Conservation (phyloP, 2,797 vertebrate species). For the Ptychadena robeensis region DNA sequence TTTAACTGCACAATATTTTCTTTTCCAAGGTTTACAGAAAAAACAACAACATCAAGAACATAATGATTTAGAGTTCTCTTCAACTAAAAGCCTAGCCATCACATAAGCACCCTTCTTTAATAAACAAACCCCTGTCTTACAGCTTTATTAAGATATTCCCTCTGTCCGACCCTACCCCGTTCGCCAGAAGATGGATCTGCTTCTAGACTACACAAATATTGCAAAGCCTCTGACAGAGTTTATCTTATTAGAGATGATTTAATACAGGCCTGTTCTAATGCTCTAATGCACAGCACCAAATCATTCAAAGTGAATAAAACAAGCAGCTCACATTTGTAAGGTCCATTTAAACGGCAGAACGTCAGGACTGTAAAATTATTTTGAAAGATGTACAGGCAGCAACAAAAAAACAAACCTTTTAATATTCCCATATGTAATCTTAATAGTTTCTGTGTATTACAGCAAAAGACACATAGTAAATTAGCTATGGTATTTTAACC, state of each 20-base stretch:
- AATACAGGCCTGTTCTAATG: slow-evolving; percentile 56
- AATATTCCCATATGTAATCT: slow-evolving; percentile 61
- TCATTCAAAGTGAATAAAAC: slow-evolving; percentile 57
- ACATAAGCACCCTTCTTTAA: neutral
- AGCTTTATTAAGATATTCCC: slow-evolving; percentile 20
- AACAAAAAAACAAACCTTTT: slow-evolving; percentile 49
- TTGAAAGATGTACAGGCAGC: slow-evolving; percentile 55
- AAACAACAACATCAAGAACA: neutral
- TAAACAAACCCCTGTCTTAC: neutral
- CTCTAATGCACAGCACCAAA: slow-evolving; percentile 59
- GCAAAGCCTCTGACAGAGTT: slow-evolving; percentile 45
- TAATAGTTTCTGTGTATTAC: slow-evolving; percentile 60
- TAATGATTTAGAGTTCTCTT: neutral
- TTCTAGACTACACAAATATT: slow-evolving; percentile 20
- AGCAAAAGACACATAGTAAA: slow-evolving; percentile 58
- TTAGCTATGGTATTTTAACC: slow-evolving; percentile 52
- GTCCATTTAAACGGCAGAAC: slow-evolving; percentile 51
- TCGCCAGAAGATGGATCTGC: slow-evolving; percentile 46
- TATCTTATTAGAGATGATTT: slow-evolving; percentile 60
- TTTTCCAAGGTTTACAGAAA: neutral
- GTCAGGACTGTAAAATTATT: slow-evolving; percentile 55
- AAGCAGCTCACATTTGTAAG: slow-evolving; percentile 47
- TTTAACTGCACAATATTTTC: neutral
- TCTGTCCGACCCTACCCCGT: slow-evolving; percentile 14
- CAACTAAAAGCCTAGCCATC: neutral